phyloP scores from a whole-genome alignment of 2,888 invertebrate species.

The Drosophila phalerata region DNA sequence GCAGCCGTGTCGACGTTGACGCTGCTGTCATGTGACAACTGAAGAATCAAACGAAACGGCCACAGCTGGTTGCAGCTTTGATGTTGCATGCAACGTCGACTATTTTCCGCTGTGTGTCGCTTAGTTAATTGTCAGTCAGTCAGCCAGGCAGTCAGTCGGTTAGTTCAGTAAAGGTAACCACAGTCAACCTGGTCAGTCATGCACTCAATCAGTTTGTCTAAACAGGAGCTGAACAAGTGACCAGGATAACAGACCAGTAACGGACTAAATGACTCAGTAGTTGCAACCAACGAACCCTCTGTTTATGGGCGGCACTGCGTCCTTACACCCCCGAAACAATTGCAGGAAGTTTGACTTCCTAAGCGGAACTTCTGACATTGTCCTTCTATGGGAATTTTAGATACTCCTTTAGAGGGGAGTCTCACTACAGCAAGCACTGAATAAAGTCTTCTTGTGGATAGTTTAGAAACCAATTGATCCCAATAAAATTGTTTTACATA shows the following conservation, averaged over 20 bases:
- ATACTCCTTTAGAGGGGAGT: background rate
- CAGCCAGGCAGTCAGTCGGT: slow-evolving; percentile 42
- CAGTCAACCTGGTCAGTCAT: slow-evolving; percentile 72
- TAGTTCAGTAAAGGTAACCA: slow-evolving; percentile 41
- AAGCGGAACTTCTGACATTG: slow-evolving; percentile 67
- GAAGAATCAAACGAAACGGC: slow-evolving; percentile 69
- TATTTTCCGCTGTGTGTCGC: slow-evolving; percentile 83
- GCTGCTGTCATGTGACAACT: slow-evolving; percentile 60
- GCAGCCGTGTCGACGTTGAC: slow-evolving; percentile 24
- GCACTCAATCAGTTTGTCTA: slow-evolving; percentile 69
- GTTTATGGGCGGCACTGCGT: slow-evolving; percentile 17
- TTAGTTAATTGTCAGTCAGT: slow-evolving; percentile 70
- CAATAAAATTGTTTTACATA: background rate
- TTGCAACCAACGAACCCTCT: slow-evolving; percentile 39
- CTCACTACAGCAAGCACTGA: slow-evolving; percentile 3
- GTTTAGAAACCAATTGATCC: background rate
- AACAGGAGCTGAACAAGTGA: slow-evolving; percentile 50
- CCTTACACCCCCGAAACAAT: slow-evolving; percentile 31
- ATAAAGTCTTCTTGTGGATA: background rate
- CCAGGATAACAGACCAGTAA: slow-evolving; percentile 47
- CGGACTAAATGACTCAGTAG: slow-evolving; percentile 50
- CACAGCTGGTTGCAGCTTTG: slow-evolving; percentile 66
- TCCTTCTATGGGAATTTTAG: slow-evolving; percentile 72
- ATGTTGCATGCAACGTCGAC: slow-evolving; percentile 79
- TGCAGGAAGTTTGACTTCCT: slow-evolving; percentile 75